These are phyloP conservation scores for Malurus cyaneus DNA, from an alignment of 2,113 vertebrate genomes.

Conservation along the genomic window DNA sequence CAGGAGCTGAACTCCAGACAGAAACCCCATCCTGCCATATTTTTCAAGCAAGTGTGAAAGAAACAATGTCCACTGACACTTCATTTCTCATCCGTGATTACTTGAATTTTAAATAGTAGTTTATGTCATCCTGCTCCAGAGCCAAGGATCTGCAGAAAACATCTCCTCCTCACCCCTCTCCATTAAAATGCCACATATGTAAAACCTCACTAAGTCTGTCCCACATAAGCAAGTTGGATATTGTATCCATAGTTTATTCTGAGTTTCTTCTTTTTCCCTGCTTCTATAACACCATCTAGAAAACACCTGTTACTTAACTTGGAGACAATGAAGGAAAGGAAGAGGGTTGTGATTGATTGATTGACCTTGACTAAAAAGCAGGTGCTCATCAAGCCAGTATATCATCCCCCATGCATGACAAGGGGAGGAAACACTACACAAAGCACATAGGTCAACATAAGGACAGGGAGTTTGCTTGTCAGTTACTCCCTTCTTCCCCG, in stretches of 20 bases:
- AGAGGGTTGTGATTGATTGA: not conserved
- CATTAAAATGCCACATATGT: not conserved
- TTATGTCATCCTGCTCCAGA: not conserved
- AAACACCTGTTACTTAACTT: not conserved
- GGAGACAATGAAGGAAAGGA: not conserved
- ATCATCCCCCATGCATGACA: not conserved
- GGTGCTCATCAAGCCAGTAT: not conserved
- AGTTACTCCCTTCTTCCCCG: not conserved
- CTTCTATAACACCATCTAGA: not conserved
- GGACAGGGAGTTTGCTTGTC: not conserved
- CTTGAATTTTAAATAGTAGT: not conserved
- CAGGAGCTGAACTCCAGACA: not conserved
- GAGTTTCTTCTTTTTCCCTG: fast-evolving
- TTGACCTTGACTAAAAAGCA: not conserved
- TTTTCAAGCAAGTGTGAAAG: not conserved
- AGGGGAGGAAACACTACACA: not conserved
- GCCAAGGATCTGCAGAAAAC: not conserved
- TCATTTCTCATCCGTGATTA: not conserved
- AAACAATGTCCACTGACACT: not conserved
- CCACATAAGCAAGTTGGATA: not conserved
- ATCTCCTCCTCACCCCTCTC: not conserved
- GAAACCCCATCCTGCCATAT: not conserved
- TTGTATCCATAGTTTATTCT: not conserved
- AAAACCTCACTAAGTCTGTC: not conserved
- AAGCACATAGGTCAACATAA: not conserved